phyloP scores from a whole-genome alignment of 2,888 invertebrate species.

The Agrotis ipsilon region DNA sequence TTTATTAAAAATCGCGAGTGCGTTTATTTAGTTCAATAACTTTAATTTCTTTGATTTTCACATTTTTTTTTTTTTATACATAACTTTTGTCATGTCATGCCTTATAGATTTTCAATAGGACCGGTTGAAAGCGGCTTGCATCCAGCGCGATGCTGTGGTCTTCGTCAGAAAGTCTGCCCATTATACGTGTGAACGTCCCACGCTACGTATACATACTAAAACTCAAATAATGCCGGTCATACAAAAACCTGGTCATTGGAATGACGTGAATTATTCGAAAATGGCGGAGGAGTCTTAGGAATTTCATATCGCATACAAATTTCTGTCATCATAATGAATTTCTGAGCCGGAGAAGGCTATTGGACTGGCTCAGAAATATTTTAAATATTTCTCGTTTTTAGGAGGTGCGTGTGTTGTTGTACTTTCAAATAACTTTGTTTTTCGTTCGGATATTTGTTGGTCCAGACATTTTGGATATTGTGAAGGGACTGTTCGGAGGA shows the following conservation, averaged over 20 bases:
- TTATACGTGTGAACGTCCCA: no score
- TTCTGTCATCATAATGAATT: conserved; percentile 82
- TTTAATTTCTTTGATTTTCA: no score
- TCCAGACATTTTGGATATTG: conserved; percentile 8
- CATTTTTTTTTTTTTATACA: no score
- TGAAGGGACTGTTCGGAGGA: not conserved
- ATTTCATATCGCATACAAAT: conserved; percentile 87
- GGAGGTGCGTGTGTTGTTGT: conserved; percentile 50
- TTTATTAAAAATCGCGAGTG: no score
- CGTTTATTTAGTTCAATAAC: no score
- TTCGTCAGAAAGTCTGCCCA: no score
- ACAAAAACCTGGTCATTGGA: conserved; percentile 64
- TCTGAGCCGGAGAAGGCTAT: conserved; percentile 69
- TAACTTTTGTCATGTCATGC: no score
- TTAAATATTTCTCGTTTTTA: conserved; percentile 61
- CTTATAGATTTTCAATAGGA: no score
- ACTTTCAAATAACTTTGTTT: conserved; percentile 46
- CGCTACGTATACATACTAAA: conserved; percentile 13
- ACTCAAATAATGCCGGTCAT: conserved; percentile 51
- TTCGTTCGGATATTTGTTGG: conserved; percentile 36
- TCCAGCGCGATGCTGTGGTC: no score
- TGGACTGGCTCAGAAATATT: conserved; percentile 60
- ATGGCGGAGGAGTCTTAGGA: conserved; percentile 76
- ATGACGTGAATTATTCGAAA: conserved; percentile 74
- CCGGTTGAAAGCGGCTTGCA: no score